These are phyloP conservation scores for Nemoura dubitans DNA, from an alignment of 2,888 invertebrate species.

Conservation along the genomic window DNA sequence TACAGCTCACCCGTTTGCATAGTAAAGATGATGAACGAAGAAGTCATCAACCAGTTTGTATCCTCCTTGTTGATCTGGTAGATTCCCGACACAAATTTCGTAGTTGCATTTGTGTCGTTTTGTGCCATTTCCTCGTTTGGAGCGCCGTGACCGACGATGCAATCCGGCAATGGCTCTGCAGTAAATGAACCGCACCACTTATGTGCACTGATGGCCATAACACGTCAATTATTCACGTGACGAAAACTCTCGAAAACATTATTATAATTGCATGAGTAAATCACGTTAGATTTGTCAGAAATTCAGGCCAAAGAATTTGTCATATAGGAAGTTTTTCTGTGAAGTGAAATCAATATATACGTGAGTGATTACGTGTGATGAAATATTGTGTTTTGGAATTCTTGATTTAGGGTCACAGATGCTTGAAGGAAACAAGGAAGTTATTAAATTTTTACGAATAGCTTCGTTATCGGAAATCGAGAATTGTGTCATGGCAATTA, in stretches of 20 bases:
- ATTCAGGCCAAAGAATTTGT: background rate
- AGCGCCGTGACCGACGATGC: background rate
- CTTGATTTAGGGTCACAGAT: background rate
- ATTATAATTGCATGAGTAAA: background rate
- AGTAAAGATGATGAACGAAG: constrained; percentile 90
- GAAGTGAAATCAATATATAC: background rate
- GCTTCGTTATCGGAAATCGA: background rate
- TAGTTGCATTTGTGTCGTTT: background rate
- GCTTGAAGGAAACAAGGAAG: background rate
- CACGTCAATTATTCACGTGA: background rate
- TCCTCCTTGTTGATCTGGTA: constrained; percentile 79
- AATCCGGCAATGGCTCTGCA: background rate
- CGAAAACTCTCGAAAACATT: constrained; percentile 7
- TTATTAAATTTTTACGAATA: background rate
- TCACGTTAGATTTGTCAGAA: background rate
- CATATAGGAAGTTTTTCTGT: background rate
- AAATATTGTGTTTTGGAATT: constrained; percentile 12
- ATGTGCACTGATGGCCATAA: background rate
- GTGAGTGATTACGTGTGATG: background rate
- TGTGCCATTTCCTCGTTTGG: constrained; percentile 8
- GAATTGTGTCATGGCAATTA: background rate
- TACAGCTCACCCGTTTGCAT: constrained; percentile 83
- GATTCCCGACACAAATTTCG: constrained; percentile 55
- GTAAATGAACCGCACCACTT: background rate
- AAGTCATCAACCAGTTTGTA: constrained; percentile 88